Conservation (phyloP, 2,888 invertebrate genomes). For the Rhingia rostrata region DNA sequence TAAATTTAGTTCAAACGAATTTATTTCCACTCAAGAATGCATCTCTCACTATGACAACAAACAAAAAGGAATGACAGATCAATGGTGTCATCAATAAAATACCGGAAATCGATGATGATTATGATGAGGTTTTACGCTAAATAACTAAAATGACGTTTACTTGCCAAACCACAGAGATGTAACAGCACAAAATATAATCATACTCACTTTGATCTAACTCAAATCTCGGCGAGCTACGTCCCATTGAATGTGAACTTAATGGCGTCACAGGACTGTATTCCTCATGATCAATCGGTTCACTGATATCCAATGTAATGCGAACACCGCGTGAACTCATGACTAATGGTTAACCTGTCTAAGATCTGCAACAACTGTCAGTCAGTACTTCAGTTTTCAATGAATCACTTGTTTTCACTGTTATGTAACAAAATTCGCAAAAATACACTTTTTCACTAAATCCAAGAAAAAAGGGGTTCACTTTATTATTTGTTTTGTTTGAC, state of each 20-base stretch:
- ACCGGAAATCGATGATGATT: no score
- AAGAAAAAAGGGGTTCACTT: no score
- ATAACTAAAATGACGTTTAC: no score
- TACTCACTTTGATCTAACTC: constrained; percentile 36
- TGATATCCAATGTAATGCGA: constrained; percentile 60
- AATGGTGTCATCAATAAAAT: no score
- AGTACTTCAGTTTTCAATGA: neutral
- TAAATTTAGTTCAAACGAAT: constrained; percentile 7
- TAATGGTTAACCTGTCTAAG: neutral
- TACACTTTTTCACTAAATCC: no score
- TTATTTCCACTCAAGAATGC: neutral
- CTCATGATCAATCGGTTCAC: constrained; percentile 28
- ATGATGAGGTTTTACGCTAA: no score
- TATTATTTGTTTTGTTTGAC: neutral
- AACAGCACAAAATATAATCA: neutral
- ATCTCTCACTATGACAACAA: no score
- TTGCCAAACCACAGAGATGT: neutral
- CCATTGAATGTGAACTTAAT: constrained; percentile 11
- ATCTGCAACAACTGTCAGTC: neutral
- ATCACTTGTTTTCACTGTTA: constrained; percentile 15
- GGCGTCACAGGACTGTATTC: constrained; percentile 24
- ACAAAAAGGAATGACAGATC: no score
- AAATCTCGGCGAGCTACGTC: constrained; percentile 7
- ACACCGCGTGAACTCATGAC: constrained; percentile 77
- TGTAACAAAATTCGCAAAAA: neutral